These are phyloP conservation scores for Strigamia maritima DNA, from an alignment of 2,888 invertebrate species.

Conservation along the genomic window DNA sequence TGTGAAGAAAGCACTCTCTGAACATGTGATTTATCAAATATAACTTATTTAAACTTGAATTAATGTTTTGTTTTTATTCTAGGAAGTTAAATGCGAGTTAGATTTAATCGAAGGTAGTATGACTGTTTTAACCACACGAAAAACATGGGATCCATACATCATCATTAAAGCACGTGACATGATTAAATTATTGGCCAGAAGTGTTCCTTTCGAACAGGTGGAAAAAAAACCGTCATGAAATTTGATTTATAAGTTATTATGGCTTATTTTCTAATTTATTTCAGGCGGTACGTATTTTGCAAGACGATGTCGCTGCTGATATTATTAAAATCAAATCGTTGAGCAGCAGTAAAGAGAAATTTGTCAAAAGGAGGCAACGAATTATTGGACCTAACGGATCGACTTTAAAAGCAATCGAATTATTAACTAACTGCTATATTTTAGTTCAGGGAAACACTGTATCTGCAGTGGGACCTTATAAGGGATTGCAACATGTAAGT, in stretches of 20 bases:
- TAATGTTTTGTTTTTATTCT: background rate
- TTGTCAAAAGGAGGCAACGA: slow-evolving; percentile 88
- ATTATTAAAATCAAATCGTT: slow-evolving; percentile 93
- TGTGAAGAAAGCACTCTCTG: slow-evolving; percentile 77
- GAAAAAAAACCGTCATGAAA: too few relatives aligned
- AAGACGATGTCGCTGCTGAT: slow-evolving; percentile 89
- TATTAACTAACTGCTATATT: slow-evolving; percentile 93
- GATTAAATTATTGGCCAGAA: slow-evolving; percentile 88
- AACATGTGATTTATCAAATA: slow-evolving; percentile 57
- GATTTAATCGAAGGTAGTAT: slow-evolving; percentile 92
- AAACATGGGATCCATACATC: slow-evolving; percentile 98
- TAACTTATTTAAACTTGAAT: background rate
- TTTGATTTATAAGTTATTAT: background rate
- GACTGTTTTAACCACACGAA: slow-evolving; percentile 87
- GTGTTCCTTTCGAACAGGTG: slow-evolving; percentile 96
- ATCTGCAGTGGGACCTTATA: slow-evolving; percentile 91
- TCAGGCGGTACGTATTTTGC: slow-evolving; percentile 56
- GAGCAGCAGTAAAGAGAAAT: slow-evolving; percentile 86
- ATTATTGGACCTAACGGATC: slow-evolving; percentile 97
- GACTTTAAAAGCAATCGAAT: slow-evolving; percentile 90
- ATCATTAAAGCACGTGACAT: slow-evolving; percentile 94
- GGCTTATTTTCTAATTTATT: slow-evolving; percentile 30
- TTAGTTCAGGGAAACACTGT: slow-evolving; percentile 97
- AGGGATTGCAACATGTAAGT: slow-evolving; percentile 63
- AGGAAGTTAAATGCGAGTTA: slow-evolving; percentile 75